Evolutionary conservation across 1,140 invertebrate genomes (phyloP).

Genomic region (Temnothorax nylanderi): DNA sequence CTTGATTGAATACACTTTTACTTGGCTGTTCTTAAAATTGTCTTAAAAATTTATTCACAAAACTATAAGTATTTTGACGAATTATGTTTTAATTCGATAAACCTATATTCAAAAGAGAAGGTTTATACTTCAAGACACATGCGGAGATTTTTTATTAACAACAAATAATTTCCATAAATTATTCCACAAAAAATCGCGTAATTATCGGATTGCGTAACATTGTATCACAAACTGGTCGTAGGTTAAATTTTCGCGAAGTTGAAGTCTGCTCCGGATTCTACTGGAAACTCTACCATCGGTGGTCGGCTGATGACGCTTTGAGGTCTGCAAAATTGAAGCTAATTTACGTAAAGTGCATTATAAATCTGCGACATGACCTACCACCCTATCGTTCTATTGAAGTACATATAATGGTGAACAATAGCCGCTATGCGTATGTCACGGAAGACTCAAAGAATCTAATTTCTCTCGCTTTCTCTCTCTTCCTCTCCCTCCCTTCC

Average conservation of each 20-base stretch:
- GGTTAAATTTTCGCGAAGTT: conserved; percentile 17
- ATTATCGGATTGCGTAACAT: conserved; percentile 7
- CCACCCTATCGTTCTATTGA: neutral
- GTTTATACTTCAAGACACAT: neutral
- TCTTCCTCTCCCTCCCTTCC: neutral
- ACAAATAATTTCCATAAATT: neutral
- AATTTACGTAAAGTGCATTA: conserved; percentile 48
- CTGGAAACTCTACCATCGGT: neutral
- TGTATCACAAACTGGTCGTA: neutral
- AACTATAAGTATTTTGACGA: neutral
- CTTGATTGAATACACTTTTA: neutral
- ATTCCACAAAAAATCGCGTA: neutral
- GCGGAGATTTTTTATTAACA: neutral
- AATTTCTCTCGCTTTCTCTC: neutral
- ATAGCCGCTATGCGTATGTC: neutral
- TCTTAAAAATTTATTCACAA: neutral
- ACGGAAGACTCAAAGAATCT: neutral
- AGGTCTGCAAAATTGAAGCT: conserved; percentile 34
- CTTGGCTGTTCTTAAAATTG: neutral
- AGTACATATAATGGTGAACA: conserved; percentile 42
- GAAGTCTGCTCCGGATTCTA: neutral
- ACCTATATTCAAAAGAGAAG: neutral
- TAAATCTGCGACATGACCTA: conserved; percentile 26
- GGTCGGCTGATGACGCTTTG: neutral
- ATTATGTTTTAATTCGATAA: neutral